A percentile compares a stretch with the other conserved stretches of the same genome.
Evolutionary conservation across 2,797 vertebrate species (phyloP).

Genomic region (Falco concolor): DNA sequence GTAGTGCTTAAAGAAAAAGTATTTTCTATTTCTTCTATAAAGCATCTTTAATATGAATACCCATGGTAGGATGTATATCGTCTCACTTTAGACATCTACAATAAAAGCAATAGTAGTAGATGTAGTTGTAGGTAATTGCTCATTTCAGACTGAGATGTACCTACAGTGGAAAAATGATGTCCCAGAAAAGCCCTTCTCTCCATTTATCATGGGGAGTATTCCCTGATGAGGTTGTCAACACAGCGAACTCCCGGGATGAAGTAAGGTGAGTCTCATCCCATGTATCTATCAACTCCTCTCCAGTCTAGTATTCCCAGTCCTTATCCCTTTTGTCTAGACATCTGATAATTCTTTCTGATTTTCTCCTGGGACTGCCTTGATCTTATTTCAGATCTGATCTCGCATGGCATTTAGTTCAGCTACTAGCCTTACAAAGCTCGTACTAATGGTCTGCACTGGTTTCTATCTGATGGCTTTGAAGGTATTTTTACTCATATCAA

Average conservation of each 20-base stretch:
- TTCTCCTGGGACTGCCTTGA: neutral
- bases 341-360: neutral
- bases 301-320: neutral
- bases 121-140: neutral
- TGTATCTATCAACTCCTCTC: neutral
- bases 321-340: neutral
- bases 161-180: neutral
- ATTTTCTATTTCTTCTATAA: neutral
- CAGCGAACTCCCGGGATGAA: neutral
- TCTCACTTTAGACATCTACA: neutral
- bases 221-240: neutral
- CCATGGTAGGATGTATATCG: neutral
- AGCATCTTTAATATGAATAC: neutral
- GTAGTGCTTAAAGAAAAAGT: neutral
- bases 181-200: neutral
- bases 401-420: neutral
- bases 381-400: neutral
- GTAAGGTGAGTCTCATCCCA: neutral
- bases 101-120: neutral
- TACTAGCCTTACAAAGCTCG: neutral
- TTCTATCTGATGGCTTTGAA: neutral
- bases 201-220: neutral
- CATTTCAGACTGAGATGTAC: neutral
- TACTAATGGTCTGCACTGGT: neutral
- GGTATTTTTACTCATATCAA: neutral